Base-by-base conservation (phyloP, 1,140 invertebrate genomes). In the Drosophila kurseongensis region DNA sequence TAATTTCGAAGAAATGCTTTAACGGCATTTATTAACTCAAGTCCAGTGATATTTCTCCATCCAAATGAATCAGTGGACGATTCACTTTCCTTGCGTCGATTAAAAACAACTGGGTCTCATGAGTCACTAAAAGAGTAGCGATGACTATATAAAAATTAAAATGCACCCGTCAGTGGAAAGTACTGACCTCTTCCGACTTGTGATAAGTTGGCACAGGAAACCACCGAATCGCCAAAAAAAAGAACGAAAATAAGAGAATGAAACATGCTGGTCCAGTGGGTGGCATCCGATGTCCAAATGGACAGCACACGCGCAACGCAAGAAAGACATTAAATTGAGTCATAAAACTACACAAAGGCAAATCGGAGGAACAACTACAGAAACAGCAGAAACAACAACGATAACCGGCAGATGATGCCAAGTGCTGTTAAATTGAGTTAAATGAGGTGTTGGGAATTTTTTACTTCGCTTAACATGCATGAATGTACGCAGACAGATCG, bases 271-370 rank as follows among this genome's bases (percentile, higher is more conserved):
- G 52, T 50, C 48, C 38, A 32, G 75, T 86, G 82, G 75, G 80
- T 79, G 67, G 80, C 63, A 47, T 14, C 40, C 61, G 44, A 56
- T 54, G 62, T 65, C 60, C 69, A 71, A 72, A 52, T 57, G 62
- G 66, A 56, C 71, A 83, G 84, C 83, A 89, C 83, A 88, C 83
- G 83, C 83, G 79, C 68, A 83, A 27, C 59, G 23, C 57, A 86
- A 83, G 78, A 86, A 88, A 88, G 66, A 65, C 84, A 83, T 83
- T 76, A 83, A 89, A 88, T 88, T 88, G 83, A 88, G 84, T 89
- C 84, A 88, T 88, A 89, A 86, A 88, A 65, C 75, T 58, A 60
- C 57, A 67, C 74, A 80, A 78, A 75, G 71, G 54, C 48, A 67
- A 56, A 65, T 62, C 41, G 41, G 14, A 57, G 75, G 65, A 50